Conservation (phyloP, 2,888 invertebrate species). For the Ophioninae sp. region DNA sequence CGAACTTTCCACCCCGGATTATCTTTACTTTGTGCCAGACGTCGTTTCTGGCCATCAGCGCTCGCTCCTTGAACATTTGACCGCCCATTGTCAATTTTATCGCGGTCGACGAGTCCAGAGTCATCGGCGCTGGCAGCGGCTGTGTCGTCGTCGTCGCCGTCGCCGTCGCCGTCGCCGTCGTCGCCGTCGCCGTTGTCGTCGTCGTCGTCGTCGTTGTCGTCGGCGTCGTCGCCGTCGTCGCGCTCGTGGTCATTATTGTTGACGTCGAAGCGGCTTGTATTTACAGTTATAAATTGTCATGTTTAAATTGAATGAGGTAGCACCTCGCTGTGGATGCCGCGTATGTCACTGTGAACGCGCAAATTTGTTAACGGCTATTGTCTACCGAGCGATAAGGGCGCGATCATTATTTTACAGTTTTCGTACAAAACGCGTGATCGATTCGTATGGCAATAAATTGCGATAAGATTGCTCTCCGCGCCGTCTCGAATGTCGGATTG, state of each 20-base stretch:
- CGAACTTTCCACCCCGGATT: constrained; percentile 74
- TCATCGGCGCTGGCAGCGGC: constrained; percentile 17
- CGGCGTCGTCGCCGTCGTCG: constrained; percentile 57
- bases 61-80: constrained; percentile 71
- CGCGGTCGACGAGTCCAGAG: constrained; percentile 59
- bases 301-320: not conserved
- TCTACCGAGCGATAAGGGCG: not conserved
- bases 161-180: not conserved
- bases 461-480: not conserved
- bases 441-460: too few species aligned
- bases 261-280: not conserved
- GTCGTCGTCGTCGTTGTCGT: constrained; percentile 7
- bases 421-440: not conserved
- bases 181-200: not conserved
- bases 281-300: not conserved
- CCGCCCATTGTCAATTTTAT: constrained; percentile 58
- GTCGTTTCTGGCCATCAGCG: constrained; percentile 75
- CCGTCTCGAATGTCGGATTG: not conserved
- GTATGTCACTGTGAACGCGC: not conserved
- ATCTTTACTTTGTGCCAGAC: constrained; percentile 77
- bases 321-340: not conserved
- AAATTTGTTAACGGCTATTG: not conserved
- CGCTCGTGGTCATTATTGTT: constrained; percentile 39
- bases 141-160: not conserved
- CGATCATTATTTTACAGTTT: too few species aligned